Evolutionary conservation across 1,140 invertebrate genomes (phyloP), one percentile per base, ranked within the genome.

Genomic region (Diorhabda elongata): DNA sequence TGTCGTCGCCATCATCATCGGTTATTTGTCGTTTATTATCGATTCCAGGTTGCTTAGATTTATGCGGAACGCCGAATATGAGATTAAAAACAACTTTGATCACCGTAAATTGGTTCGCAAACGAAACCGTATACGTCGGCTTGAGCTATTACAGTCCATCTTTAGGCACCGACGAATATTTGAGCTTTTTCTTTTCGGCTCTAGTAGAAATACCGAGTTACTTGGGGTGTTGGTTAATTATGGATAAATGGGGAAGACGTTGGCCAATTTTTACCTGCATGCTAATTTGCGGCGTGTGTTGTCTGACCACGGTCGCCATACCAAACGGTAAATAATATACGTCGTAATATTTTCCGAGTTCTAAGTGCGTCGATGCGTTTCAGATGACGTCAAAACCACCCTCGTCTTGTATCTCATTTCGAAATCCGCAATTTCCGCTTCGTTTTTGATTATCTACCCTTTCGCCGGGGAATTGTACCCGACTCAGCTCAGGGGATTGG

Each of bases 381-480:
- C 79, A 92, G 92, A 92, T 82, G 90, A 90, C 43, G 85, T 90
- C 57, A 86, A 84, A 9, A 84, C 87, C 73, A 93, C 92, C 4
- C 79, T 95, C 42, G 83, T 90, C 43, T 80, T 97, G 6, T 96
- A 92, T 77, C 83, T 97, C 7, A 83, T 95, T 73, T 95, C 94
- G 3, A 96, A 96, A 81, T 95, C 92, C 71, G 87, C 92, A 59
- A 93, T 96, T 80, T 95, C 94, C 0, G 93, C 93, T 4, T 93
- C 94, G 1, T 97, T 96, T 82, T 83, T 95, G 42, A 93, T 96
- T 11, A 93, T 96, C 69, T 95, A 95, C 81, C 92, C 94, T 2
- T 95, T 95, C 79, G 93, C 93, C 74, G 93, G 92, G 3, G 94
- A 96, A 83, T 81, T 95, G 8, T 95, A 94, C 81, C 93, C 94